Percentiles rank a stretch among this genome's conserved stretches.
Conservation (phyloP, 2,888 invertebrate genomes). For the Chydorus sphaericus region DNA sequence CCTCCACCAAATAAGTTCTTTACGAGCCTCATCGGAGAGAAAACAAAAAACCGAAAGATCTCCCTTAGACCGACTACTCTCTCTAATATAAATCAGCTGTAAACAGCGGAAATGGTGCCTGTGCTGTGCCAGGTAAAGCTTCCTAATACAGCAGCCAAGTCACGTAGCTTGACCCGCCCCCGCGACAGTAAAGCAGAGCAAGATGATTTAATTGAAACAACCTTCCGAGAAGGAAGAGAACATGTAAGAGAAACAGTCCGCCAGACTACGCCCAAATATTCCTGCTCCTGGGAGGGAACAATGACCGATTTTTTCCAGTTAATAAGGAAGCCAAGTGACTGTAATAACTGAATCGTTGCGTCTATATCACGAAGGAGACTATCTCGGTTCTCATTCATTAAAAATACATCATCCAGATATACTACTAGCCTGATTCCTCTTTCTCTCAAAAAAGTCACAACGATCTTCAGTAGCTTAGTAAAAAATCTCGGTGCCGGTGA, state of each 20-base stretch:
- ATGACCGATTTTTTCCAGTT: neutral
- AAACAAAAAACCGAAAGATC: neutral
- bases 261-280: no score
- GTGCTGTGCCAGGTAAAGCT: neutral
- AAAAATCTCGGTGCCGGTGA: neutral
- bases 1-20: neutral
- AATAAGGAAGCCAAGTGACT: neutral
- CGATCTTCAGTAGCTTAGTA: neutral
- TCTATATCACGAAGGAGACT: neutral
- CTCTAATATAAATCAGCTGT: neutral
- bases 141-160: neutral
- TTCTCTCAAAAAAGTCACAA: neutral
- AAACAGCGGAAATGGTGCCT: neutral
- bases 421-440: neutral
- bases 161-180: neutral
- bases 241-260: no score
- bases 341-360: neutral
- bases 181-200: no score
- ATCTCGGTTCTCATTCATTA: neutral
- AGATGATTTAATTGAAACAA: no score
- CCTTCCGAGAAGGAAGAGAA: no score
- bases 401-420: constrained; percentile 1
- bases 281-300: neutral
- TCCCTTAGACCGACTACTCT: neutral
- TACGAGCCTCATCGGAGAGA: neutral